Conservation (phyloP, 1,140 invertebrate species). For the Contarinia nasturtii region DNA sequence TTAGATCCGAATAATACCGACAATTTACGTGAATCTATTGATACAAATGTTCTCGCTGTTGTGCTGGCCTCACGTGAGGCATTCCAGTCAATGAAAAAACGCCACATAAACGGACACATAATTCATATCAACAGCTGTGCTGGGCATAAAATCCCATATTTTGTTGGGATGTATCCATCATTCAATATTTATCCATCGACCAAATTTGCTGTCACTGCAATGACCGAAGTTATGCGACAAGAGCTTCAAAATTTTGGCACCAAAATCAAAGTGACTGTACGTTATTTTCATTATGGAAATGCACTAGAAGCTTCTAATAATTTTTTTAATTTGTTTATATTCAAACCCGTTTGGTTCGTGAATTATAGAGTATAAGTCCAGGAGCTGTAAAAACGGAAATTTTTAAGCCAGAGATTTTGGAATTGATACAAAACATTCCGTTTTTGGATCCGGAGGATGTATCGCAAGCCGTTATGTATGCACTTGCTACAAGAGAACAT, state of each 20-base stretch:
- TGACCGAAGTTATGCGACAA: conserved; percentile 1
- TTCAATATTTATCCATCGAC: background rate
- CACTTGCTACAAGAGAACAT: conserved; percentile 25
- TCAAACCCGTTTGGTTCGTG: background rate
- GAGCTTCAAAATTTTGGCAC: background rate
- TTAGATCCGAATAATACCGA: background rate
- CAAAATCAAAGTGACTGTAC: conserved; percentile 3
- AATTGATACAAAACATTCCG: conserved; percentile 6
- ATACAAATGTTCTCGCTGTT: conserved; percentile 43
- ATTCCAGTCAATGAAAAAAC: conserved; percentile 14
- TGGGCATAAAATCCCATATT: conserved; percentile 1
- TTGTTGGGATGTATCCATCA: background rate
- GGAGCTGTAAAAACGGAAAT: conserved; percentile 34
- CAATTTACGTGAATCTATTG: conserved; percentile 15
- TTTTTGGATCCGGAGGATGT: conserved; percentile 28
- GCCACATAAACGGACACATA: background rate
- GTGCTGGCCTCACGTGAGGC: conserved; percentile 39
- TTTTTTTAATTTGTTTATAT: background rate
- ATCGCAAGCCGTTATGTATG: conserved; percentile 28
- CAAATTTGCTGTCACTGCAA: conserved; percentile 1
- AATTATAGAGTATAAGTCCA: conserved; percentile 35
- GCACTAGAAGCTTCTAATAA: too few species aligned
- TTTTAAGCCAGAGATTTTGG: conserved; percentile 12
- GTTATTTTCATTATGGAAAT: too few species aligned
- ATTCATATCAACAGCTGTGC: conserved; percentile 1